Conservation (phyloP, 2,797 vertebrate genomes). For the Bufotes viridis region DNA sequence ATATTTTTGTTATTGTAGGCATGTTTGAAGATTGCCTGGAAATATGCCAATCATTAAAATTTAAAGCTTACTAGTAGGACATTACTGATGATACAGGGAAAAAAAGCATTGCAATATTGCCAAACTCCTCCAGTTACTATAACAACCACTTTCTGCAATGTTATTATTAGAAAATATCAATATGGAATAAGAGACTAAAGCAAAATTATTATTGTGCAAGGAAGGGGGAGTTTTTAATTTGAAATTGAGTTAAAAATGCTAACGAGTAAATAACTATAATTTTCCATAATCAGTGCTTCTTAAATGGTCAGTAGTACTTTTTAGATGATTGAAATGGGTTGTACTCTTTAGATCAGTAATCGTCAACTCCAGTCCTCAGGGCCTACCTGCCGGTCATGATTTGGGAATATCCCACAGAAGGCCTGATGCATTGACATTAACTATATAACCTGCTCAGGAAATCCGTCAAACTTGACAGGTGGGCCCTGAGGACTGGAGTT, state of each 20-base stretch:
- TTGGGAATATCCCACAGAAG: too few species aligned
- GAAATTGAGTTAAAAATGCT: background rate
- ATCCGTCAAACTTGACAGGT: too few species aligned
- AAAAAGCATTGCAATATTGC: constrained; percentile 25
- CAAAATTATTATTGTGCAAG: constrained; percentile 9
- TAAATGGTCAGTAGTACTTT: background rate
- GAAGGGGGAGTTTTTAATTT: background rate
- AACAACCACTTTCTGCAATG: constrained; percentile 44
- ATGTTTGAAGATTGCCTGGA: constrained; percentile 47
- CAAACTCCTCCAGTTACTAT: constrained; percentile 44
- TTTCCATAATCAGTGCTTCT: background rate
- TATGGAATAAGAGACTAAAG: constrained; percentile 44
- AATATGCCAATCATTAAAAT: constrained; percentile 39
- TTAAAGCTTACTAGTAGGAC: constrained; percentile 17
- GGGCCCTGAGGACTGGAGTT: too few species aligned
- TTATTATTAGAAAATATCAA: constrained; percentile 58
- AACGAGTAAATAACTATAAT: background rate
- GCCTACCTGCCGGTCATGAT: too few species aligned
- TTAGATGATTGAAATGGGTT: background rate
- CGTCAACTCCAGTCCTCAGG: too few species aligned
- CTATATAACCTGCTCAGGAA: too few species aligned
- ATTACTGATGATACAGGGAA: constrained; percentile 31
- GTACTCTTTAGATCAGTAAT: too few species aligned
- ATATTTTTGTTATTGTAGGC: constrained; percentile 33
- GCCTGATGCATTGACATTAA: too few species aligned